Evolutionary conservation across 2,888 invertebrate genomes (phyloP), one percentile per base, ranked within the genome.

Genomic region (Cephus pygmeus): DNA sequence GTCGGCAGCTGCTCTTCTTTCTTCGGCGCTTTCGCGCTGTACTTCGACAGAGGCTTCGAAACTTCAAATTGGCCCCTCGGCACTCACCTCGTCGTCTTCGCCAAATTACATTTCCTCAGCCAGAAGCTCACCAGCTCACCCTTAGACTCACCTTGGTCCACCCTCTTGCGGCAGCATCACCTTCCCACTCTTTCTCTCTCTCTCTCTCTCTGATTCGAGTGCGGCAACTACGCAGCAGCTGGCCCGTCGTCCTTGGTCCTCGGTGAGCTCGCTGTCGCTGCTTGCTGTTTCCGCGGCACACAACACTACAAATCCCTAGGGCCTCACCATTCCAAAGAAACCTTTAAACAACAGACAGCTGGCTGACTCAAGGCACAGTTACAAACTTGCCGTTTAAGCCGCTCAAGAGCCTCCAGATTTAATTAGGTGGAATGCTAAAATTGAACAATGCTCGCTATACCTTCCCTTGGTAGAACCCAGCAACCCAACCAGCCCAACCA

Each of bases 361-460:
- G 75, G 75, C 40, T 69, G 71, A 76, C 69, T 36, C 71, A 9
- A 34, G n/a, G 69, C 75, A 15, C 36, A 34, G 69, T 40, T n/a
- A 40, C 40, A 78, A 78, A n/a, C 78, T 78, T 71, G 12, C 79
- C 79, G 78, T 78, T 85, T 83, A 82, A 85, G 80, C 79, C 79
- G 77, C 79, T 81, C 80, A 81, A 85, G 81, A 81, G 75, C 76
- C 74, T 73, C 69, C 76, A 75, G 81, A 84, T 81, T 84, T 84
- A 85, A 85, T 85, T 85, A 84, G 79, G 81, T 79, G 81, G 81
- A 84, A 83, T 71, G 73, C 56, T 56, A 73, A 76, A 69, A 68
- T 73, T 36, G 56, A 79, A 71, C 71, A 71, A 71, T 71, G 33
- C 71, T 71, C 71, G 71, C 31, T 2, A 33, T 23, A 56, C 56